Conservation (phyloP, 2,888 invertebrate species). For the Parnassius smintheus region DNA sequence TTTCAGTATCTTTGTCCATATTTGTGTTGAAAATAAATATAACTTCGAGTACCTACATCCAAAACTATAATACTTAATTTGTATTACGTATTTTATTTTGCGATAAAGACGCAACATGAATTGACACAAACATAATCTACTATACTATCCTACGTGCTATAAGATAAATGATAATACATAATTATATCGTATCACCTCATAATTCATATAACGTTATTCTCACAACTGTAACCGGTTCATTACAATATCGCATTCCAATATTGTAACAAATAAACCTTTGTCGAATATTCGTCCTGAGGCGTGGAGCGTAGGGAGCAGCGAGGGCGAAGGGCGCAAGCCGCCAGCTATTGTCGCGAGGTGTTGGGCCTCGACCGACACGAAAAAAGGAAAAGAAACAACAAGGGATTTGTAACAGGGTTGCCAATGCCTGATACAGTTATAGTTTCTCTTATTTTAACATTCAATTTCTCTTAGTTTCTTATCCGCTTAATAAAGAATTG, state of each 20-base stretch:
- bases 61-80: too few relatives aligned
- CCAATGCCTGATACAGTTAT: not conserved
- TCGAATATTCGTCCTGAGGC: not conserved
- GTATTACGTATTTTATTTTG: too few relatives aligned
- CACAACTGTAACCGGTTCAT: not conserved
- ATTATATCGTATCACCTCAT: too few relatives aligned
- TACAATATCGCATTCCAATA: not conserved
- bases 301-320: not conserved
- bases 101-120: too few relatives aligned
- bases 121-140: too few relatives aligned
- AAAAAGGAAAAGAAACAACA: conserved; percentile 48
- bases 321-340: conserved; percentile 13
- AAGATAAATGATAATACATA: too few relatives aligned
- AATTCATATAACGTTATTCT: not conserved
- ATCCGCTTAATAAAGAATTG: not conserved
- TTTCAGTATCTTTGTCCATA: too few relatives aligned
- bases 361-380: conserved; percentile 46
- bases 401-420: conserved; percentile 39
- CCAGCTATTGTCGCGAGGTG: conserved; percentile 62
- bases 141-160: too few relatives aligned
- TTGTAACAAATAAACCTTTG: not conserved
- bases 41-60: too few relatives aligned
- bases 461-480: not conserved
- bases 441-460: not conserved
- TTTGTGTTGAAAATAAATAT: too few relatives aligned